A percentile compares a stretch with the other conserved stretches of the same genome.
These are phyloP conservation scores for Limnephilus auricula DNA, from an alignment of 2,888 invertebrate species.

Conservation along the genomic window DNA sequence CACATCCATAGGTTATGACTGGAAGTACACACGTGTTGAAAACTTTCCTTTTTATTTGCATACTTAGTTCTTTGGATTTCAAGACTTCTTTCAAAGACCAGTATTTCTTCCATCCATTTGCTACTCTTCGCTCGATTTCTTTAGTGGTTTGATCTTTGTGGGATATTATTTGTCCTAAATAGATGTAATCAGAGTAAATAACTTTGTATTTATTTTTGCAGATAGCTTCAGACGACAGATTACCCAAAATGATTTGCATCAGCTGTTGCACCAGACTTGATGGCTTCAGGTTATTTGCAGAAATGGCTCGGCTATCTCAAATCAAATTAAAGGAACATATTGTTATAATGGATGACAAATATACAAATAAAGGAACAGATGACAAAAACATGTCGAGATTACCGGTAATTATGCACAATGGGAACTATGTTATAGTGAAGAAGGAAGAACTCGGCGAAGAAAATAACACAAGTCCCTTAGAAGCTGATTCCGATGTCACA, in stretches of 20 bases:
- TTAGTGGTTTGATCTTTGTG: too few relatives aligned
- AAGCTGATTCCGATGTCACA: constrained; percentile 71
- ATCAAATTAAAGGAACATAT: constrained; percentile 75
- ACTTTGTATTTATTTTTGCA: constrained; percentile 69
- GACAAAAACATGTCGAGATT: constrained; percentile 68
- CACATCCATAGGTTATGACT: too few relatives aligned
- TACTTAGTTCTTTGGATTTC: too few relatives aligned
- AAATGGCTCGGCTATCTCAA: constrained; percentile 81
- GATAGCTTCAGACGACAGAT: constrained; percentile 82
- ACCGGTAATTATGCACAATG: constrained; percentile 20
- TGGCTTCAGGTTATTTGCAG: constrained; percentile 82
- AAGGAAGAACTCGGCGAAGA: constrained; percentile 66
- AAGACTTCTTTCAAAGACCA: too few relatives aligned
- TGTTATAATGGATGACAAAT: constrained; percentile 67
- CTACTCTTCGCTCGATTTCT: too few relatives aligned
- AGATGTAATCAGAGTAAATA: too few relatives aligned
- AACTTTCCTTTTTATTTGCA: too few relatives aligned
- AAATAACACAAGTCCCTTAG: constrained; percentile 62
- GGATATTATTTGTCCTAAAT: too few relatives aligned
- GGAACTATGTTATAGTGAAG: constrained; percentile 62
- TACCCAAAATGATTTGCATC: constrained; percentile 84
- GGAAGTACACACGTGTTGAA: too few relatives aligned
- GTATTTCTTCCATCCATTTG: too few relatives aligned
- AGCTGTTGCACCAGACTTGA: constrained; percentile 82
- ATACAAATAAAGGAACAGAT: constrained; percentile 65